Conservation (phyloP, 2,797 vertebrate species). For the Spondyliosoma cantharus region DNA sequence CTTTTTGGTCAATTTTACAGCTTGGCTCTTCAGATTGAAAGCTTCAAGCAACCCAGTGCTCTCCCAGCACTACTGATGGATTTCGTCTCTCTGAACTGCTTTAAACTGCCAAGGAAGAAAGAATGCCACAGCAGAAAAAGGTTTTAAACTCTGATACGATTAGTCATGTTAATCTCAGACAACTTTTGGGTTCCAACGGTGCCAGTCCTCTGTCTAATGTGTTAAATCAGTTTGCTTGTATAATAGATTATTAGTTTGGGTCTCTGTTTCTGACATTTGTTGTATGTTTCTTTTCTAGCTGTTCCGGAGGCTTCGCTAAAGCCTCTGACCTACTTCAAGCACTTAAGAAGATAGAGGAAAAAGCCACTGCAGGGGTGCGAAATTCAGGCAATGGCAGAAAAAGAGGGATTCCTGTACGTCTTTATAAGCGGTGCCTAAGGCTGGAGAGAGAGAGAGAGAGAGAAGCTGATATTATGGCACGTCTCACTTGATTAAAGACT, state of each 20-base stretch:
- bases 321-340: constrained; percentile 76
- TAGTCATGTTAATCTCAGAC: constrained; percentile 40
- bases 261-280: constrained; percentile 42
- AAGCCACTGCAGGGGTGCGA: constrained; percentile 52
- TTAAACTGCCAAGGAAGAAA: constrained; percentile 64
- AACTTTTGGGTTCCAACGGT: constrained; percentile 18
- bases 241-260: constrained; percentile 40
- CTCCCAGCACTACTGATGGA: constrained; percentile 63
- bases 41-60: constrained; percentile 42
- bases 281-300: constrained; percentile 65
- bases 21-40: constrained; percentile 70
- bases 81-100: constrained; percentile 74
- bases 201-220: constrained; percentile 13
- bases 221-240: constrained; percentile 27
- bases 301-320: constrained; percentile 71
- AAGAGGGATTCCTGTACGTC: constrained; percentile 71
- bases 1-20: constrained; percentile 63
- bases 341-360: constrained; percentile 72
- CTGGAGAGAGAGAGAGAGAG: constrained; percentile 54
- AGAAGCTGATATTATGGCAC: constrained; percentile 45
- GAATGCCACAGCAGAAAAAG: constrained; percentile 67
- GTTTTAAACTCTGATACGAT: constrained; percentile 51
- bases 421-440: constrained; percentile 80
- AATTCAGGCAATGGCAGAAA: constrained; percentile 62
- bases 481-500: constrained; percentile 52